Evolutionary conservation across 2,113 vertebrate species (phyloP), one percentile per base, ranked within the genome.

Genomic region (Aramus guarauna): DNA sequence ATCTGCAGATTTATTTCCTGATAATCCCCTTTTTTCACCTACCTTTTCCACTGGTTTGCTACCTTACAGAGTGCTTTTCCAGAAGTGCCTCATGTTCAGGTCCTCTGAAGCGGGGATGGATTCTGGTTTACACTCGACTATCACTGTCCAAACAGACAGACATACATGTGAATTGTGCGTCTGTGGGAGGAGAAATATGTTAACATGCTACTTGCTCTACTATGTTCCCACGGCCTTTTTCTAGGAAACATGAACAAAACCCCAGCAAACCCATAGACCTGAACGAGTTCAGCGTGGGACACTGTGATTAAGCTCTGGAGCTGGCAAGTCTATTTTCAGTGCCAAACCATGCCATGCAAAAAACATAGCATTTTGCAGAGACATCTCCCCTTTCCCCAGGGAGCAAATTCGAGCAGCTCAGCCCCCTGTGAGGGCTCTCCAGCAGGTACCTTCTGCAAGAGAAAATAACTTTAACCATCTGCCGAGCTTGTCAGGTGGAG

Each of bases 321-420:
- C 19, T 36, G 43, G 37, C 13, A 60, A 45, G 22, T 17, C 8
- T 32, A 3, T 55, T 55, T 92, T 24, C 13, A 21, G 9, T n/a
- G 29, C 20, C 47, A 62, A 58, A 26, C 2, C 1, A 1, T 66
- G 41, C 36, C 60, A 53, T 1, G 0, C 36, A 77, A 55, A 85
- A 90, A 23, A 4, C 0, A 0, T 10, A 30, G 20, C 15, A 16
- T 34, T 86, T 77, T 60, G 69, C 45, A 79, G 22, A 60, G 39
- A 34, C 11, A 39, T 58, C 15, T 67, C 37, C 29, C 43, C 9
- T 45, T 29, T 12, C 6, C 6, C 39, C 1, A 3, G 9, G 41
- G 20, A 94, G 45, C 5, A 0, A 0, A 17, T 55, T 52, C 0
- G 0, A 24, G 67, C 43, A 88, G 36, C 23, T 15, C 15, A 26